A percentile compares a stretch with the other conserved stretches of the same genome.
phyloP scores from a whole-genome alignment of 2,888 invertebrate genomes.

The Onthophagus sagittarius region DNA sequence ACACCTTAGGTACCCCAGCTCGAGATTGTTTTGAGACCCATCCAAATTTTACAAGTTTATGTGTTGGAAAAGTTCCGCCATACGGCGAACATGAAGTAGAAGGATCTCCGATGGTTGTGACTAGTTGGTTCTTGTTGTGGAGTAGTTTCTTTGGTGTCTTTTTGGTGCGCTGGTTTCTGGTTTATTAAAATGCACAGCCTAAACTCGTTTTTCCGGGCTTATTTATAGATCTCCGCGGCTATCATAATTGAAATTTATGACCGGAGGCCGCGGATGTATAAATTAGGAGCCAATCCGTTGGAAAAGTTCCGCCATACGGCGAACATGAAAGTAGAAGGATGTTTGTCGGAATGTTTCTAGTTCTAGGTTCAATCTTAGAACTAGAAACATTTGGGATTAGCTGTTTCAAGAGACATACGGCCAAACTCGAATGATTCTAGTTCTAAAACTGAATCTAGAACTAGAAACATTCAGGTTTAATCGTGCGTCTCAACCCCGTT shows the following conservation, averaged over 20 bases:
- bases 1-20: background rate
- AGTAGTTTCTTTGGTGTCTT: background rate
- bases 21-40: background rate
- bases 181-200: background rate
- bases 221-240: conserved; percentile 19
- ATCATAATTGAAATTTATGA: conserved; percentile 34
- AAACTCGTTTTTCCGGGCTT: background rate
- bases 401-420: no score
- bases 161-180: background rate
- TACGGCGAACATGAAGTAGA: background rate
- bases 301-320: no score
- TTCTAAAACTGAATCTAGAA: no score
- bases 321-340: no score
- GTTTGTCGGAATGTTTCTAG: no score
- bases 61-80: background rate
- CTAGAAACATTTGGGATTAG: no score
- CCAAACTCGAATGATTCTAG: no score
- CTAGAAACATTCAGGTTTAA: no score
- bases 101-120: background rate
- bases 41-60: background rate
- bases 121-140: background rate
- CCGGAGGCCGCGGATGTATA: conserved; percentile 26
- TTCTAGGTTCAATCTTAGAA: no score
- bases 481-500: no score
- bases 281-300: conserved; percentile 36